Base-by-base conservation (phyloP, 2,113 vertebrate genomes). In the Chaetorhynchus papuensis region DNA sequence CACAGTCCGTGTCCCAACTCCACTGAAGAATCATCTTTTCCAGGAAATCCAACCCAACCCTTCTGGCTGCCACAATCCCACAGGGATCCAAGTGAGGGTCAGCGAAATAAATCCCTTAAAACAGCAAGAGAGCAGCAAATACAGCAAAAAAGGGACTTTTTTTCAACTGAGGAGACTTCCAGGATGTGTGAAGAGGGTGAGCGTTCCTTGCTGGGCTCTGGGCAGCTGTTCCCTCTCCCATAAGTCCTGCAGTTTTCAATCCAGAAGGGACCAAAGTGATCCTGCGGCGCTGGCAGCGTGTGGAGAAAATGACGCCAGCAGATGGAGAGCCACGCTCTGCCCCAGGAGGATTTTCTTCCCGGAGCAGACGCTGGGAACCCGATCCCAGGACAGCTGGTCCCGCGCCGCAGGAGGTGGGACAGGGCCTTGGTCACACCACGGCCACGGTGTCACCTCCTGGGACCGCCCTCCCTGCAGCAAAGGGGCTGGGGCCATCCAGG, bases 201-300 rank as follows among this genome's bases (percentile, higher is more conserved):
- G 19, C 3, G 11, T 4, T 81, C 65, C 66, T 20, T 2, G 15
- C 66, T 26, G 56, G 60, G 65, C 37, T 52, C 18, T 0, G 0
- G 4, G 4, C 10, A 20, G 53, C 44, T 9, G 20, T 5, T 23
- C 23, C 45, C 44, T 4, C 4, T 47, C 30, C 35, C 11, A 1
- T 20, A 9, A 2, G n/a, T n/a, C 54, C 45, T 21, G 52, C 61
- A 12, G 74, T 11, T 45, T 14, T 7, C 44, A 16, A 2, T 7
- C 47, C 78, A 53, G 64, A 26, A n/a, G 64, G 63, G 26, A 14
- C 15, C 75, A 30, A 6, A 57, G 75, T 37, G 4, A 14, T 3
- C 33, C 66, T 1, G 4, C 0, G 2, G 91, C 6, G 1, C 11
- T 0, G 11, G 86, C 77, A 52, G 42, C 1, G 1, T 0, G 21